Base-by-base conservation (phyloP, 2,888 invertebrate species). In the Celastrina argiolus region DNA sequence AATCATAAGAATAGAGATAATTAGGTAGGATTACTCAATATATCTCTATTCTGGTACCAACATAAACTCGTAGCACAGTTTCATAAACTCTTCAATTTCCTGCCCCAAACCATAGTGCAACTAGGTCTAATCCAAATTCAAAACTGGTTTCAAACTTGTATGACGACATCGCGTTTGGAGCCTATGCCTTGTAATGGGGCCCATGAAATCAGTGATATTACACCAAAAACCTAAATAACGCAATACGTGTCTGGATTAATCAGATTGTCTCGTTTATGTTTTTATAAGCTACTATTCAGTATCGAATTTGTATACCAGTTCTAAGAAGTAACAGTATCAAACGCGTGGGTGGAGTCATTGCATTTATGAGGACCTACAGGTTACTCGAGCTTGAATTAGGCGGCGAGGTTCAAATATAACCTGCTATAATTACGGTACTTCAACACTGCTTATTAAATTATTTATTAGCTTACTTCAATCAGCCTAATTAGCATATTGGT, bases 331-430 rank as follows among this genome's bases (percentile, higher is more conserved):
- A 26, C 22, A 51, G 45, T 51, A 51, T 45, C 22, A 14, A 26
- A 51, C 12, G 51, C 22, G 51, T 51, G 51, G 51, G 51, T 16
- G 51, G 26, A 51, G 51, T 22, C 51, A 51, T 4, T 51, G 22
- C 26, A 51, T 51, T 26, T 51, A 51, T 51, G 51, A 51, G 51
- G 51, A 26, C 51, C 22, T 51, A 22, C 22, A n/a, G n/a, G n/a
- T n/a, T n/a, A 51, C 51, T 51, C 51, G 51, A 45, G 45, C 31
- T 36, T 36, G 2, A 45, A 45, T 22, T 22, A 51, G 51, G 2
- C 51, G 51, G 51, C 51, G 51, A 22, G 51, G 22, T 51, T 51
- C 51, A 51, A 51, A 26, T 51, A 45, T 10, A 45, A 45, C 45
- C 45, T 51, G 10, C 22, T 22, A 5, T 8, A 4, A 22, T 45